phyloP scores from a whole-genome alignment of 2,888 invertebrate genomes.

The Julus scandinavius region DNA sequence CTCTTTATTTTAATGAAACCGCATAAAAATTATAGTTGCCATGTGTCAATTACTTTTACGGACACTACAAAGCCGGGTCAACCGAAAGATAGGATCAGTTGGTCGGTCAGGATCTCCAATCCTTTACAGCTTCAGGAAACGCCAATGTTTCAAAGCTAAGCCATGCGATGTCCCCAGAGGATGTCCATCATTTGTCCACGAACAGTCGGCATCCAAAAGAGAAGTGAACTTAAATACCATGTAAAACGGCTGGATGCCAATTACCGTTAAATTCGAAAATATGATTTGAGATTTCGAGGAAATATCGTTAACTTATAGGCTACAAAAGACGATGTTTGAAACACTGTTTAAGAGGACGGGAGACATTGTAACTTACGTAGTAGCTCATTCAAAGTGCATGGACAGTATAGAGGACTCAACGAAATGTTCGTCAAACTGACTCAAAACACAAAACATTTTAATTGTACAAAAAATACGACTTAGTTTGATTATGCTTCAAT shows the following conservation, averaged over 20 bases:
- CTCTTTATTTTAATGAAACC: neutral
- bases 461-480: neutral
- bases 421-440: neutral
- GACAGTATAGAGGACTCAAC: too few species aligned
- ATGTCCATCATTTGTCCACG: neutral
- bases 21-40: neutral
- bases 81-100: neutral
- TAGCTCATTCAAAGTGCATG: too few species aligned
- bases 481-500: neutral
- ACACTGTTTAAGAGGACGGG: neutral
- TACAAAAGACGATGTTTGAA: neutral
- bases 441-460: too few species aligned
- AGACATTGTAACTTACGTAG: neutral
- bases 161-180: neutral
- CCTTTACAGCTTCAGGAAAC: neutral
- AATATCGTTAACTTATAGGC: neutral
- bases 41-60: neutral
- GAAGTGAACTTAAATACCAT: neutral
- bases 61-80: neutral
- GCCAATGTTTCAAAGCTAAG: neutral
- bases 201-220: neutral
- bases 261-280: constrained; percentile 6
- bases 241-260: neutral
- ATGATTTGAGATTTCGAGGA: neutral
- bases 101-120: neutral